Base-by-base conservation (phyloP, 2,888 invertebrate genomes). In the Polietes domitor region DNA sequence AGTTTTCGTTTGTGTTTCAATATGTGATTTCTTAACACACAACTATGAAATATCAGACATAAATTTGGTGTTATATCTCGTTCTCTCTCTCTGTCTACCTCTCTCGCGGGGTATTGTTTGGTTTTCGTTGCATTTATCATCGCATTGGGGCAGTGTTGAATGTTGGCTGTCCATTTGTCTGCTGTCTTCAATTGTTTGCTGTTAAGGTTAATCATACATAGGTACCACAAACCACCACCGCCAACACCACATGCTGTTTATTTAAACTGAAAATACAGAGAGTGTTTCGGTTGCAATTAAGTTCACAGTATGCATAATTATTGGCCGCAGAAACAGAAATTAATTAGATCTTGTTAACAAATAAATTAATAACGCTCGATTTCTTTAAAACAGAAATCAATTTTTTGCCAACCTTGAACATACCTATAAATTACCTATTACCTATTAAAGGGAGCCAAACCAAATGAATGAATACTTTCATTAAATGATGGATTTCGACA, bases 251-350 rank as follows among this genome's bases (percentile, higher is more conserved):
- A 53, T 53, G 53, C 53, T 53, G 53, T 3, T 53, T 21, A 21
- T 53, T 53, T 53, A 1, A 53, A 53, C 53, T 53, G 53, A 53
- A 21, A 53, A 21, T 6, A 21, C 19, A 24, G 1, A 9, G 9
- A 53, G 9, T 53, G 53, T 53, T 53, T 53, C 53, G 24, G 73
- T 70, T 74, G 80, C 73, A 74, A 83, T 80, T 70, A 80, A 61
- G 53, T 83, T 73, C 80, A 68, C 79, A 76, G 76, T 74, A 19
- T 70, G 77, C 53, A 21, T 53, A 53, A 19, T 53, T 21, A 53
- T 53, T 21, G 53, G 53, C n/a, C 4, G 19, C 17, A 53, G n/a
- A 21, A 53, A 10, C 53, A 10, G 21, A 53, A 53, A 21, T 53
- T 53, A 53, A 53, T 53, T 53, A 21, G 53, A 53, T 53, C 53